phyloP scores from a whole-genome alignment of 2,113 vertebrate species.

The Centropus unirufus region DNA sequence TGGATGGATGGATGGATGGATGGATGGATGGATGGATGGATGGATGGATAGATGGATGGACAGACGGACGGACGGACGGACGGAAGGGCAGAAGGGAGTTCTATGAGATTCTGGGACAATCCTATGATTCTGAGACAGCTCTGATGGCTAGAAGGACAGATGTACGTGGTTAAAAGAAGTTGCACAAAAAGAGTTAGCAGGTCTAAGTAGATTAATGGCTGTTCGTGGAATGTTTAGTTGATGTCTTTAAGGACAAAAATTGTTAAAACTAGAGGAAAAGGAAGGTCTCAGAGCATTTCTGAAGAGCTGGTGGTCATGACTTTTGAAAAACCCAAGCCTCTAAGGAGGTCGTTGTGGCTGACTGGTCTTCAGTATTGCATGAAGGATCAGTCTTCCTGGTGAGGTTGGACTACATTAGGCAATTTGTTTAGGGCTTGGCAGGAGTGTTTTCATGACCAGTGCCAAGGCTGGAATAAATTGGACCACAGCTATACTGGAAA shows the following conservation, averaged over 20 bases:
- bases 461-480: neutral
- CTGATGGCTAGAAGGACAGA: neutral
- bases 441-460: neutral
- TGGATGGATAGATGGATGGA: neutral
- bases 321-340: neutral
- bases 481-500: neutral
- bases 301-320: neutral
- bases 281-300: neutral
- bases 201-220: neutral
- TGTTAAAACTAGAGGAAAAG: neutral
- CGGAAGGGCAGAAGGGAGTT: neutral
- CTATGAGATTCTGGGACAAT: neutral
- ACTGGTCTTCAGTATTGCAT: conserved; percentile 4
- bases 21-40: neutral
- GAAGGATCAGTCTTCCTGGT: conserved; percentile 7
- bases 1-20: neutral
- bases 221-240: neutral
- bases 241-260: neutral
- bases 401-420: neutral
- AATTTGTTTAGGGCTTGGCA: conserved; percentile 13
- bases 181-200: neutral
- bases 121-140: neutral
- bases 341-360: neutral
- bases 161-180: neutral
- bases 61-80: neutral